These are phyloP conservation scores for Scleropages formosus DNA, from an alignment of 2,797 vertebrate genomes.

Conservation along the genomic window DNA sequence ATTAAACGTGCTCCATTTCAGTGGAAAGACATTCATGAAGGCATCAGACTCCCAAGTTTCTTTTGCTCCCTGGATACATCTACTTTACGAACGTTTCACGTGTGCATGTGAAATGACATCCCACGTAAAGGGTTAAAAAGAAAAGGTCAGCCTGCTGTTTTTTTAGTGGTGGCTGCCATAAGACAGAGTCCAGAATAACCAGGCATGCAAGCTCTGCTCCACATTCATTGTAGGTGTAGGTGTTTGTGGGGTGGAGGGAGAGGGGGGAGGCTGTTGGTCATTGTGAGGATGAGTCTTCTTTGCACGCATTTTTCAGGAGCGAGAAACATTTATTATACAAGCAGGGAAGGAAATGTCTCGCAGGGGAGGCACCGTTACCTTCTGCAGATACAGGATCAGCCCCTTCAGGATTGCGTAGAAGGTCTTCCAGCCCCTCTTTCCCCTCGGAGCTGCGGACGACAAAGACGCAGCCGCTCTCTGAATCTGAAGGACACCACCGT, in stretches of 20 bases:
- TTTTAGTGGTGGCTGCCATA: too few species aligned
- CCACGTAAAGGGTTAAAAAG: too few species aligned
- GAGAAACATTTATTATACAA: neutral
- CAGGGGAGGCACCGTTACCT: constrained; percentile 65
- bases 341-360: neutral
- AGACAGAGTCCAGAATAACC: neutral
- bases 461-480: neutral
- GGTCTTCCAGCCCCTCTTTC: constrained; percentile 90
- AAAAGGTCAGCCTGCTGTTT: too few species aligned
- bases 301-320: neutral
- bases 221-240: neutral
- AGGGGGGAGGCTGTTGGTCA: neutral
- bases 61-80: too few species aligned
- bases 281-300: neutral
- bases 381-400: constrained; percentile 93
- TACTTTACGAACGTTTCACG: too few species aligned
- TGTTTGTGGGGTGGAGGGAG: neutral
- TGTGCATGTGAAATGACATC: too few species aligned
- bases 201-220: neutral
- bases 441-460: constrained; percentile 77
- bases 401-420: constrained; percentile 92
- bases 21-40: too few species aligned
- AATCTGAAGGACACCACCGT: neutral
- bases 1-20: too few species aligned
- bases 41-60: too few species aligned